A percentile compares a stretch with the other conserved stretches of the same genome.
Evolutionary conservation across 2,113 vertebrate genomes (phyloP).

Genomic region (Urocolius indicus): DNA sequence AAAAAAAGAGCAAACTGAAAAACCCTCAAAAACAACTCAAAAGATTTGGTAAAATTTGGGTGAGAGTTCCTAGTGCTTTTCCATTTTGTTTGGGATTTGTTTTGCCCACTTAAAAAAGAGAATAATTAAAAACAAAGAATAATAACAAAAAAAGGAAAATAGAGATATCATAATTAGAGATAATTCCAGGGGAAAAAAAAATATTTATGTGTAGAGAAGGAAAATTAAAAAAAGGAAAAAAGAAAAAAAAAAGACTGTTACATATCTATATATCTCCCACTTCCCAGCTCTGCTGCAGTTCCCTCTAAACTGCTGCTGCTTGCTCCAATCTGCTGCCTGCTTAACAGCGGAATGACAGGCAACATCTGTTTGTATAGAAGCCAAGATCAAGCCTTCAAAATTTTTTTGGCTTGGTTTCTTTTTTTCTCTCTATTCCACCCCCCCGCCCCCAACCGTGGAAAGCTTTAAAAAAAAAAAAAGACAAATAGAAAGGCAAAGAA

Average conservation of each 20-base stretch:
- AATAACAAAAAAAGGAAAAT: background rate
- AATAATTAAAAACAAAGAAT: background rate
- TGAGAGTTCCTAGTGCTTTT: background rate
- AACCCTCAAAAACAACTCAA: background rate
- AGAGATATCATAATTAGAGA: background rate
- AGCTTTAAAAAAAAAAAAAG: background rate
- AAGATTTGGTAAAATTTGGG: background rate
- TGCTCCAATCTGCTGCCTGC: conserved; percentile 81
- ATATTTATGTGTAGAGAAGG: conserved; percentile 13
- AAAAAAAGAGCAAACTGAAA: background rate
- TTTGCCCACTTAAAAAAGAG: background rate
- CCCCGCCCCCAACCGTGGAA: background rate
- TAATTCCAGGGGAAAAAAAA: conserved; percentile 52
- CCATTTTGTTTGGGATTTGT: background rate
- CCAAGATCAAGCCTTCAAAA: conserved; percentile 80
- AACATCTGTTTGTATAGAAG: conserved; percentile 90
- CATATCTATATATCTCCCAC: background rate
- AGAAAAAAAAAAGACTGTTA: background rate
- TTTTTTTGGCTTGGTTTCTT: conserved; percentile 71
- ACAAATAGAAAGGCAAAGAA: background rate
- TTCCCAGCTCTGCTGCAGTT: conserved; percentile 67
- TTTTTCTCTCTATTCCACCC: background rate
- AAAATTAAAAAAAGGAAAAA: background rate
- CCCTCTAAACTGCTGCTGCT: conserved; percentile 73
- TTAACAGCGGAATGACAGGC: conserved; percentile 85